A percentile compares a stretch with the other conserved stretches of the same genome.
Evolutionary conservation across 1,140 invertebrate species (phyloP).

Genomic region (Melitaea cinxia): DNA sequence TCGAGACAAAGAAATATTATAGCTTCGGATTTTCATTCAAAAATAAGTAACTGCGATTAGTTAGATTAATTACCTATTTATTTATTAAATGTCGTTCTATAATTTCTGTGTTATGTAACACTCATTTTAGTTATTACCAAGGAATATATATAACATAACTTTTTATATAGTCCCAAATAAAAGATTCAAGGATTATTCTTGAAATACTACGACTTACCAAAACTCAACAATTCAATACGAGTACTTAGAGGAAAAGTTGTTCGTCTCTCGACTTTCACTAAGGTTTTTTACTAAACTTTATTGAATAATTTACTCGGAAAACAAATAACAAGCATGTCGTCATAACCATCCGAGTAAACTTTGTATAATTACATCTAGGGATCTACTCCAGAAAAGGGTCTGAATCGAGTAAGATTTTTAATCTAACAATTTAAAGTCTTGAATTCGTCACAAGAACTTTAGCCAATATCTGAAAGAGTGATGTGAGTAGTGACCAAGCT

Average conservation of each 20-base stretch:
- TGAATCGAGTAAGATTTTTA: neutral
- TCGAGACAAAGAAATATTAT: conserved; percentile 6
- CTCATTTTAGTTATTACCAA: too few species aligned
- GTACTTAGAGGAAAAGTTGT: too few species aligned
- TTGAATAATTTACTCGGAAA: conserved; percentile 4
- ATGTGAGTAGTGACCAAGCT: conserved; percentile 22
- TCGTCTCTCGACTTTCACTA: too few species aligned
- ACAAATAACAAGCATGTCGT: conserved; percentile 10
- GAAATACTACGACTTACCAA: too few species aligned
- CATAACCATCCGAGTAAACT: conserved; percentile 2
- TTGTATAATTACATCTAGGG: conserved; percentile 1
- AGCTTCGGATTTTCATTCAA: neutral
- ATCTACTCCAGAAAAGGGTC: conserved; percentile 8
- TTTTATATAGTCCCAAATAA: too few species aligned
- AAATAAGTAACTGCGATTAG: neutral
- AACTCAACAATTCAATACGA: too few species aligned
- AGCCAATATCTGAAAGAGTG: conserved; percentile 30
- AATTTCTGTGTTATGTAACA: too few species aligned
- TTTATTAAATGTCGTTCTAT: too few species aligned
- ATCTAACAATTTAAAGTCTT: conserved; percentile 2
- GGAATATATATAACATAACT: too few species aligned
- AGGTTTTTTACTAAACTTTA: too few species aligned
- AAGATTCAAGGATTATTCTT: too few species aligned
- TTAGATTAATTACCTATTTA: neutral
- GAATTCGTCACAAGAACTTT: conserved; percentile 8